Conservation (phyloP, 2,888 invertebrate species). For the Koerneria pararmatus region DNA sequence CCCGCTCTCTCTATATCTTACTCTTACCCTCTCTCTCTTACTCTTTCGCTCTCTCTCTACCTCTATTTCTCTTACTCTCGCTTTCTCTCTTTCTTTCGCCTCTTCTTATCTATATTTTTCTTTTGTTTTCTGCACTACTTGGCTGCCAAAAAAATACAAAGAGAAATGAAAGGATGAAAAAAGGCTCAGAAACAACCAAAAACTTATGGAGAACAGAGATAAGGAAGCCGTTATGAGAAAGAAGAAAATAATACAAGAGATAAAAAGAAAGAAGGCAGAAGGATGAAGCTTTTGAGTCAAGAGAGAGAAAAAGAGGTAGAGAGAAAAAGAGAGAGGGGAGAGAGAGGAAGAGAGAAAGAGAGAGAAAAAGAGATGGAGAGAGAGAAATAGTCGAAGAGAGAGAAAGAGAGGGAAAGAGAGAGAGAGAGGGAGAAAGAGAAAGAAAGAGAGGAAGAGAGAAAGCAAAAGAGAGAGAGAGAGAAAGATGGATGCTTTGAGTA, state of each 20-base stretch:
- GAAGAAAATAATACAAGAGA: too few relatives aligned
- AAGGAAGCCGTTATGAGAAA: too few relatives aligned
- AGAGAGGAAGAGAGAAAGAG: neutral
- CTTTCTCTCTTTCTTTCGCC: neutral
- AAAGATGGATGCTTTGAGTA: too few relatives aligned
- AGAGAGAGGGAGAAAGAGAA: slow-evolving; percentile 1
- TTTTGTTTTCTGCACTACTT: neutral
- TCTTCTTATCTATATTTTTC: neutral
- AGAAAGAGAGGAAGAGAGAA: neutral
- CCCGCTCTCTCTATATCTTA: too few relatives aligned
- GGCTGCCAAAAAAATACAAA: neutral
- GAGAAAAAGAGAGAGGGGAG: neutral
- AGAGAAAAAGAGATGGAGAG: neutral
- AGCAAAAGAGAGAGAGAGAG: neutral
- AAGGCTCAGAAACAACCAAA: too few relatives aligned
- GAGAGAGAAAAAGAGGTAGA: too few relatives aligned
- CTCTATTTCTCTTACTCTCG: neutral
- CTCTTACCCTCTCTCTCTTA: too few relatives aligned
- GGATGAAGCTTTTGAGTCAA: too few relatives aligned
- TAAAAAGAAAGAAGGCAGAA: too few relatives aligned
- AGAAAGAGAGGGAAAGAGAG: slow-evolving; percentile 4
- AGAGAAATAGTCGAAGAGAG: slow-evolving; percentile 3
- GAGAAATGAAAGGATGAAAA: too few relatives aligned
- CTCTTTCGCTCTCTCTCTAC: neutral
- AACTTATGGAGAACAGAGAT: too few relatives aligned